phyloP scores from a whole-genome alignment of 2,113 vertebrate genomes.

The Acrocephalus kingi region DNA sequence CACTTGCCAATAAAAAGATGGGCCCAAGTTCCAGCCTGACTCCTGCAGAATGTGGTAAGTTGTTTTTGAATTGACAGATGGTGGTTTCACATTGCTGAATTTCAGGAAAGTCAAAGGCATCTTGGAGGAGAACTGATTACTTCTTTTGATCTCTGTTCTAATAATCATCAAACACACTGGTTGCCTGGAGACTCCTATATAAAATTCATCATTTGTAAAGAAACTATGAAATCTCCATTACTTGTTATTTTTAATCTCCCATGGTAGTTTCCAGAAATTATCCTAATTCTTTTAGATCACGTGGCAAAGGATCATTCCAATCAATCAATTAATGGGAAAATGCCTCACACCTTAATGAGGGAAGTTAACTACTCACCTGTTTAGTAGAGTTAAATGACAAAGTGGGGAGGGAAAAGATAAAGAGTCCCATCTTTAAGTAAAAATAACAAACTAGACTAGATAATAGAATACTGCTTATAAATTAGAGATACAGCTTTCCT shows the following conservation, averaged over 20 bases:
- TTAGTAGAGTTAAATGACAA: neutral
- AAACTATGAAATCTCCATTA: neutral
- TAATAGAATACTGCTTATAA: neutral
- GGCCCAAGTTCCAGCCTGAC: neutral
- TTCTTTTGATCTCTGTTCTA: conserved; percentile 42
- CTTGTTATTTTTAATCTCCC: conserved; percentile 2
- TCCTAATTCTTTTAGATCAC: neutral
- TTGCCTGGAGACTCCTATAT: neutral
- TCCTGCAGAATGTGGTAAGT: neutral
- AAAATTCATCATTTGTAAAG: conserved; percentile 1
- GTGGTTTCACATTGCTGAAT: neutral
- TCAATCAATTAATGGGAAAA: neutral
- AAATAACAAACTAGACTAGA: neutral
- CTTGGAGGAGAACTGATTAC: neutral
- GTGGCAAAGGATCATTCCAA: neutral
- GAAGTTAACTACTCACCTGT: neutral
- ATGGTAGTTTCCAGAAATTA: neutral
- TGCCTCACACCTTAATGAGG: neutral
- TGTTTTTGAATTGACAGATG: neutral
- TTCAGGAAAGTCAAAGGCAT: neutral
- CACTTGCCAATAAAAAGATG: neutral
- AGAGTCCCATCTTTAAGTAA: neutral
- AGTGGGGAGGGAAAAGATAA: neutral
- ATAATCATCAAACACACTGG: neutral
- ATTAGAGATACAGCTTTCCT: neutral